Conservation (phyloP, 2,113 vertebrate genomes). For the Hiodon tergisus region DNA sequence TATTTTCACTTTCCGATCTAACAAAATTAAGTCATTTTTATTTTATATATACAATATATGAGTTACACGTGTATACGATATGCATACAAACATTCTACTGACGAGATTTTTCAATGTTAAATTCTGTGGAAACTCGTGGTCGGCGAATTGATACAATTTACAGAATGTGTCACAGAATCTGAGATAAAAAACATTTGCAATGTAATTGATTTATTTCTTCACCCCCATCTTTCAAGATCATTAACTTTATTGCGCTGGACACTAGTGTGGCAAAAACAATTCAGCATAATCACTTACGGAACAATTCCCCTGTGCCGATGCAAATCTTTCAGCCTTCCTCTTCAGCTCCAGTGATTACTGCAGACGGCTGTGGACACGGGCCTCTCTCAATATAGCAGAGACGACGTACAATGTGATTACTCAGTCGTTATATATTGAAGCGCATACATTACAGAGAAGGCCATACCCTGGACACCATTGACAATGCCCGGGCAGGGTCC, state of each 20-base stretch:
- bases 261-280: slow-evolving; percentile 67
- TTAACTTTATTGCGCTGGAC: slow-evolving; percentile 66
- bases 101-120: background rate
- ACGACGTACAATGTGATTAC: slow-evolving; percentile 63
- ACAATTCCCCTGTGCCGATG: slow-evolving; percentile 52
- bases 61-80: too few relatives aligned
- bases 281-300: slow-evolving; percentile 58
- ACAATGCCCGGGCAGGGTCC: slow-evolving; percentile 45
- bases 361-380: slow-evolving; percentile 52
- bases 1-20: too few relatives aligned
- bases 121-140: background rate
- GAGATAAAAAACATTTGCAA: slow-evolving; percentile 52
- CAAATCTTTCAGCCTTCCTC: slow-evolving; percentile 47
- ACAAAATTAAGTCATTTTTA: too few relatives aligned
- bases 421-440: slow-evolving; percentile 61
- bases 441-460: slow-evolving; percentile 57
- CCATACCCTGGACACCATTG: slow-evolving; percentile 51
- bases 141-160: background rate
- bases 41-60: too few relatives aligned
- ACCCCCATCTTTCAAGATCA: slow-evolving; percentile 59
- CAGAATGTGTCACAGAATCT: slow-evolving; percentile 19
- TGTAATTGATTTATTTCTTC: slow-evolving; percentile 50
- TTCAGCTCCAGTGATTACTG: slow-evolving; percentile 56
- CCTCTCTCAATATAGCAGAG: slow-evolving; percentile 52
- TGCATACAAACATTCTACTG: too few relatives aligned